Evolutionary conservation across 1,140 invertebrate species (phyloP), one percentile per base, ranked within the genome.

Genomic region (Monomorium pharaonis): DNA sequence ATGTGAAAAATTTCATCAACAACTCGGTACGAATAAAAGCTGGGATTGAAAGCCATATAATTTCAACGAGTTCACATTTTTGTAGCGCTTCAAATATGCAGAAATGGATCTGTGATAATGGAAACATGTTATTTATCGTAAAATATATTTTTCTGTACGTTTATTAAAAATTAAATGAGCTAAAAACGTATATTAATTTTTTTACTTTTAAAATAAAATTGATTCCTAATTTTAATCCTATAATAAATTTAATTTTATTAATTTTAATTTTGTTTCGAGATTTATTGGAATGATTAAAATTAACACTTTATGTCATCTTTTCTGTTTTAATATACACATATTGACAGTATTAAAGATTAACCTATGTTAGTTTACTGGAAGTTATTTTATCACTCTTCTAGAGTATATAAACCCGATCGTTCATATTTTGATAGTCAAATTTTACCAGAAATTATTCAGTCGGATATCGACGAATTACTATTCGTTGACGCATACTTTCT

Each of bases 1-100:
- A 81, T 74, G 51, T 83, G 78, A 83, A 83, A 83, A 83, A 83
- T 83, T 83, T 83, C 67, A 83, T 83, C 78, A 83, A 58, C 78
- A 58, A 44, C 33, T 56, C 37, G 49, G 24, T 18, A 56, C 24
- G 62, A 24, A 24, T 51, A 56, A 80, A 69, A 74, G 37, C 67
- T 21, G 12, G n/a, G 51, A 74, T 74, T 24, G 78, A 74, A 60
- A 24, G n/a, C 54, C 18, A 42, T 77, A 30, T 77, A 42, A 81
- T 78, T 51, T 69, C 76, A 30, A 27, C 44, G 16, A 37, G 62
- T 16, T 69, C 62, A n/a, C 30, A 54, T 80, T 77, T 49, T 54
- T 65, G 2, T 5, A 9, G 16, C 4, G 62, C 3, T 60, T 4
- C 16, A 76, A 10, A 30, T 62, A 76, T 21, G 30, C 14, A n/a